Evolutionary conservation across 2,888 invertebrate genomes (phyloP), one percentile per base, ranked within the genome.

Genomic region (Neoitamus cyanurus): DNA sequence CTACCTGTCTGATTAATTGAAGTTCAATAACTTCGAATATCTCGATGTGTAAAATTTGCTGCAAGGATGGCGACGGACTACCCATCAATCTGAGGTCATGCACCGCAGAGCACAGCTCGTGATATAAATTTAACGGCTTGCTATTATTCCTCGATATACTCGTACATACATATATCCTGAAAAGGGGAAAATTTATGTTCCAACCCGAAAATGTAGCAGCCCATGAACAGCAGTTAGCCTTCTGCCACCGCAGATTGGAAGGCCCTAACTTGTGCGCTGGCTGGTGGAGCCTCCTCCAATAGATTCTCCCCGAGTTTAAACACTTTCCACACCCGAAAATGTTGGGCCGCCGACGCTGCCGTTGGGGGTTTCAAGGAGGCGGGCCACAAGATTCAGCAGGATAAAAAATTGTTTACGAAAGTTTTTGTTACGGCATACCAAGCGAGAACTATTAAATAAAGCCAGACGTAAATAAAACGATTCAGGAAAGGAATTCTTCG

Each of bases 51-150:
- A 58, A 58, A 58, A 58, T 58, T 58, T 58, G 6, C 25, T 58
- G 25, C 9, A 58, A 58, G 20, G 9, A 13, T n/a, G 20, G 58
- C 58, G 9, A 20, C 58, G 20, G 58, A 58, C 20, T n/a, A 13
- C 73, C 20, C 34, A 36, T 73, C 34, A 73, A 73, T 73, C 73
- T 36, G 30, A 70, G 73, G 36, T 20, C 34, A 73, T 36, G 34
- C 36, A 73, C 70, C 31, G 31, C 73, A 31, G 20, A 73, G 73
- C 11, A 73, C 2, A 31, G 70, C 70, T 70, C 30, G 30, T 30
- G 31, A 70, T 73, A 73, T 73, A 73, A 73, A 73, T 73, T 73
- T 20, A 34, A 73, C 20, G 73, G 9, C 15, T 34, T 37, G 73
- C 20, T 36, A 37, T 31, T 36, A 58, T 73, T 36, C 37, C 34